Percentiles rank a stretch among this genome's conserved stretches.
Conservation (phyloP, 2,888 invertebrate genomes). For the Cabera pusaria region DNA sequence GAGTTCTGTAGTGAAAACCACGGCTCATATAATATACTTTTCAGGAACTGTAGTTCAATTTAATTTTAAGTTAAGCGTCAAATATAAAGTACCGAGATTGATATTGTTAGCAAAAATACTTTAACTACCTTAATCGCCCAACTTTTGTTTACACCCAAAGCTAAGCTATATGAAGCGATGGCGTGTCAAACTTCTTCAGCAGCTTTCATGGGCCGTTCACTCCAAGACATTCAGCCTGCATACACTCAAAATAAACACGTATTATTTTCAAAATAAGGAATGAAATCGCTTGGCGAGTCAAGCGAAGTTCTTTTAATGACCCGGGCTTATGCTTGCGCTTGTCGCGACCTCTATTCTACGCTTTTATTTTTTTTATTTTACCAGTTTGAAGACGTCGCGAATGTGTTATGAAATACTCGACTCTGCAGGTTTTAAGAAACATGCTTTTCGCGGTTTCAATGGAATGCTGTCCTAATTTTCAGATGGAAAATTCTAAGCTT, state of each 20-base stretch:
- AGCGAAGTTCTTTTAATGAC: slow-evolving; percentile 36
- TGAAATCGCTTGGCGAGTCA: slow-evolving; percentile 39
- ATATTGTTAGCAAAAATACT: too few species aligned
- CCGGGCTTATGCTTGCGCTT: slow-evolving; percentile 31
- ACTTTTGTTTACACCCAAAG: too few species aligned
- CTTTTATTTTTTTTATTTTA: slow-evolving; percentile 29
- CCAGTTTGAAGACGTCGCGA: slow-evolving; percentile 29
- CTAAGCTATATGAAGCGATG: slow-evolving; percentile 56
- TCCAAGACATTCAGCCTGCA: slow-evolving; percentile 35
- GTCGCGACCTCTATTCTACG: slow-evolving; percentile 38
- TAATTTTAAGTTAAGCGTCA: too few species aligned
- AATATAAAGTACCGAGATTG: too few species aligned
- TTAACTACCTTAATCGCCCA: too few species aligned
- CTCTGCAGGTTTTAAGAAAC: slow-evolving; percentile 19
- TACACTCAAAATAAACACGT: slow-evolving; percentile 37
- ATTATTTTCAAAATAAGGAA: slow-evolving; percentile 21
- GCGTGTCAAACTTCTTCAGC: slow-evolving; percentile 71
- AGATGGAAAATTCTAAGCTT: neutral
- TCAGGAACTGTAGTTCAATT: too few species aligned
- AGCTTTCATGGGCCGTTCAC: slow-evolving; percentile 72
- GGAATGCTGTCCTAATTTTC: slow-evolving; percentile 11
- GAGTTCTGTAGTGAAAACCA: too few species aligned
- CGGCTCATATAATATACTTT: too few species aligned
- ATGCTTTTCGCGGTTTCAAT: slow-evolving; percentile 18
- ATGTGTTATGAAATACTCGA: slow-evolving; percentile 29